Evolutionary conservation across 2,888 invertebrate species (phyloP).

Genomic region (Digitonthophagus gazella): DNA sequence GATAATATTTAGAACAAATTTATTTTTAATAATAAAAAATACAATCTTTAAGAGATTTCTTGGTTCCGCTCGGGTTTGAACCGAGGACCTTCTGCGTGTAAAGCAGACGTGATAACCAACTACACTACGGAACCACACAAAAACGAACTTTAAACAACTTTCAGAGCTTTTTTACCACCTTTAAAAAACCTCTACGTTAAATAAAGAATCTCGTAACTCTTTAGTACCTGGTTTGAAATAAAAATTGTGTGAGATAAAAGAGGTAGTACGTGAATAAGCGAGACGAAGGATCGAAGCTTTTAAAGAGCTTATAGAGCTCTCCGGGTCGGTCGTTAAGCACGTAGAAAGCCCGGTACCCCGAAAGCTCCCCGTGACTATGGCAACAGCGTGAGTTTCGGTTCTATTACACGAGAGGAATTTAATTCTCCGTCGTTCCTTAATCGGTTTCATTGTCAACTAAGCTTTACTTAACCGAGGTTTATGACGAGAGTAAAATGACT

Average conservation of each 20-base stretch:
- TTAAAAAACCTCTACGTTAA: too few relatives aligned
- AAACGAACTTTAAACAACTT: not conserved
- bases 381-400: not conserved
- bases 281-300: not conserved
- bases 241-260: not conserved
- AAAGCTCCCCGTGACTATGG: not conserved
- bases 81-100: conserved; percentile 54
- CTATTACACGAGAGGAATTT: not conserved
- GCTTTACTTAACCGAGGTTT: too few relatives aligned
- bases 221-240: too few relatives aligned
- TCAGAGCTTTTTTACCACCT: not conserved
- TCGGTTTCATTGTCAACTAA: too few relatives aligned
- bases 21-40: not conserved
- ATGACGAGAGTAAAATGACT: too few relatives aligned
- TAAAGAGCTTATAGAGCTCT: not conserved
- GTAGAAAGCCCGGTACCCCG: not conserved
- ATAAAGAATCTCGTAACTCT: too few relatives aligned
- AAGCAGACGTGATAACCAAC: conserved; percentile 50
- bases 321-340: not conserved
- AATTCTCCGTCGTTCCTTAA: not conserved
- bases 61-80: conserved; percentile 54
- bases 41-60: too few relatives aligned
- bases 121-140: not conserved
- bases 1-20: too few relatives aligned
- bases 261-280: not conserved